phyloP scores from a whole-genome alignment of 2,888 invertebrate genomes.

The Lithophane semibrunnea region DNA sequence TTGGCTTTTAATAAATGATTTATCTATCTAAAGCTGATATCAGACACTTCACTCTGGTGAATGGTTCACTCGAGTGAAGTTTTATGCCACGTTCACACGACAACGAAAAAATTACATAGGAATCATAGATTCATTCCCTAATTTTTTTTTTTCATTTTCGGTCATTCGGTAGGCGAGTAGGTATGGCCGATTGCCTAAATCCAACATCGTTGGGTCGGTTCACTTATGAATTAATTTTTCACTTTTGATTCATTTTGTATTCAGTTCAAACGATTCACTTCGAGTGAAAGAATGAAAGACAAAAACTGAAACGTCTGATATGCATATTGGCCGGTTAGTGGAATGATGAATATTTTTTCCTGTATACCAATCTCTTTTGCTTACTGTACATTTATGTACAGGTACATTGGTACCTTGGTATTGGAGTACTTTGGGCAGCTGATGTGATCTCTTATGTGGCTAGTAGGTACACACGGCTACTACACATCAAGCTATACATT shows the following conservation, averaged over 20 bases:
- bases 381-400: slow-evolving; percentile 38
- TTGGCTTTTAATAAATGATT: neutral
- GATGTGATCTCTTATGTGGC: slow-evolving; percentile 82
- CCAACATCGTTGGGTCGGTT: neutral
- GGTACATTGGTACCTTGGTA: slow-evolving; percentile 27
- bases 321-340: neutral
- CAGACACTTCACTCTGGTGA: neutral
- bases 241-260: neutral
- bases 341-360: neutral
- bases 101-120: neutral
- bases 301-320: neutral
- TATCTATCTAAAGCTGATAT: neutral
- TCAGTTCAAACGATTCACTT: neutral
- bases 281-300: neutral
- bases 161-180: neutral
- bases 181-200: no score
- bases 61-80: neutral
- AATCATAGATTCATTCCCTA: no score
- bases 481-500: no score
- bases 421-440: slow-evolving; percentile 61
- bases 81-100: neutral
- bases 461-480: no score
- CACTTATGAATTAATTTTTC: neutral
- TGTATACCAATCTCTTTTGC: slow-evolving; percentile 19
- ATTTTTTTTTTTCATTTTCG: neutral